Evolutionary conservation across 2,888 invertebrate genomes (phyloP).

Genomic region (Ophion ventricosus): DNA sequence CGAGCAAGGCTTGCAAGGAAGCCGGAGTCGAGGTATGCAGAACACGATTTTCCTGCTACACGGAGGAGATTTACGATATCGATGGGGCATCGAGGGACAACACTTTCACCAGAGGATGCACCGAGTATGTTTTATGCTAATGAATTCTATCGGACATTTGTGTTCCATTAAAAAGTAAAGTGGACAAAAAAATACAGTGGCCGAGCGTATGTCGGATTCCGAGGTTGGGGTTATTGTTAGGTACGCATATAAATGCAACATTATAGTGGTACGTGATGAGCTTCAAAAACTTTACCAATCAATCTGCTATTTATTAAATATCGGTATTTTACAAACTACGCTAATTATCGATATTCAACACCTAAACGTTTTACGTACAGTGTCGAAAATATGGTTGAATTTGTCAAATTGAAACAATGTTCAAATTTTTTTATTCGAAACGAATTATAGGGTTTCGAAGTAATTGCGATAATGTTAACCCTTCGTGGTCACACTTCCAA

Average conservation of each 20-base stretch:
- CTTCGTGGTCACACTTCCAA: too few species aligned
- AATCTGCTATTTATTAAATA: too few species aligned
- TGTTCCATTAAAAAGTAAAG: not conserved
- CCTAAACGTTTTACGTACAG: too few species aligned
- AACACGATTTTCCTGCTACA: conserved; percentile 77
- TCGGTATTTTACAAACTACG: too few species aligned
- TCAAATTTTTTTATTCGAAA: too few species aligned
- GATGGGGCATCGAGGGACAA: conserved; percentile 66
- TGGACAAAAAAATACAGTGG: not conserved
- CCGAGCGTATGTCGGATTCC: not conserved
- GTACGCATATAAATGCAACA: not conserved
- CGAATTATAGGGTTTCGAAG: too few species aligned
- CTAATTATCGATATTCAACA: too few species aligned
- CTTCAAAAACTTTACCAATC: too few species aligned
- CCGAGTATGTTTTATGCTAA: conserved; percentile 71
- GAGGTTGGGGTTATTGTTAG: not conserved
- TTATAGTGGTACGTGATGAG: too few species aligned
- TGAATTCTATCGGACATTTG: not conserved
- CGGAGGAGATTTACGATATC: conserved; percentile 72
- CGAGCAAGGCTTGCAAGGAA: conserved; percentile 76
- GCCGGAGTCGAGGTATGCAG: conserved; percentile 74
- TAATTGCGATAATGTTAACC: too few species aligned
- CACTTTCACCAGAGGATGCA: conserved; percentile 75
- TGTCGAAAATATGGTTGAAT: too few species aligned
- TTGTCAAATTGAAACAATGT: too few species aligned